These are phyloP conservation scores for Drosophila sulfurigaster DNA, from an alignment of 1,140 invertebrate genomes.

Conservation along the genomic window DNA sequence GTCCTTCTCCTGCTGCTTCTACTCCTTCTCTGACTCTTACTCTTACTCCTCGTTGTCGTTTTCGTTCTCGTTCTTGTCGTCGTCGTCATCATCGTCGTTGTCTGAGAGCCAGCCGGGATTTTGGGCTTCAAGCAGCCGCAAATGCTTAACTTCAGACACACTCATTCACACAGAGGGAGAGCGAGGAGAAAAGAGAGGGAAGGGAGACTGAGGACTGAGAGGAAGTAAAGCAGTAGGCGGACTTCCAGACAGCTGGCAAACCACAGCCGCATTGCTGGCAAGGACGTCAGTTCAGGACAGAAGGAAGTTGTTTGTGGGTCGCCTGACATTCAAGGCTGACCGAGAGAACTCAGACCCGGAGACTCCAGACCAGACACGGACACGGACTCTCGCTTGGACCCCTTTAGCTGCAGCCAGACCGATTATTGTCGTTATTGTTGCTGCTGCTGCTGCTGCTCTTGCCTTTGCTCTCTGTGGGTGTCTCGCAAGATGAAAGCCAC, in stretches of 20 bases:
- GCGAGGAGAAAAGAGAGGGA: conserved; percentile 3
- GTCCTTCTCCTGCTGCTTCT: conserved; percentile 11
- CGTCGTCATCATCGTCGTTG: conserved; percentile 20
- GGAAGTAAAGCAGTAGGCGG: conserved; percentile 24
- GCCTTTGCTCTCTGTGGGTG: conserved; percentile 41
- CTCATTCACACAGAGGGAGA: conserved; percentile 28
- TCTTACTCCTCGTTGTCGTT: background rate
- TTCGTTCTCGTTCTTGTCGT: conserved; percentile 22
- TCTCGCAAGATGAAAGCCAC: conserved; percentile 81
- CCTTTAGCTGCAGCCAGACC: conserved; percentile 55
- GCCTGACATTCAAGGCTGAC: conserved; percentile 52
- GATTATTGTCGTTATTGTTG: conserved; percentile 50
- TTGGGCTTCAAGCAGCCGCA: conserved; percentile 80
- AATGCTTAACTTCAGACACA: conserved; percentile 82
- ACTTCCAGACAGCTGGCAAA: conserved; percentile 63
- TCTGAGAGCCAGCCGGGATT: conserved; percentile 65
- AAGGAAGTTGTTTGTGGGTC: conserved; percentile 82
- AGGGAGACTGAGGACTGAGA: background rate
- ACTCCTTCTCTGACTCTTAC: too few species aligned
- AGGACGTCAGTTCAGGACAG: conserved; percentile 63
- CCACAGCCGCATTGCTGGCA: conserved; percentile 75
- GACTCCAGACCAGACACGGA: background rate
- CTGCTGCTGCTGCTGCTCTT: conserved; percentile 15
- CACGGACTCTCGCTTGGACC: background rate
- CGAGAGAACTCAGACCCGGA: conserved; percentile 12